These are phyloP conservation scores for Melanotaenia nigrans DNA, from an alignment of 2,797 vertebrate genomes.

Conservation along the genomic window DNA sequence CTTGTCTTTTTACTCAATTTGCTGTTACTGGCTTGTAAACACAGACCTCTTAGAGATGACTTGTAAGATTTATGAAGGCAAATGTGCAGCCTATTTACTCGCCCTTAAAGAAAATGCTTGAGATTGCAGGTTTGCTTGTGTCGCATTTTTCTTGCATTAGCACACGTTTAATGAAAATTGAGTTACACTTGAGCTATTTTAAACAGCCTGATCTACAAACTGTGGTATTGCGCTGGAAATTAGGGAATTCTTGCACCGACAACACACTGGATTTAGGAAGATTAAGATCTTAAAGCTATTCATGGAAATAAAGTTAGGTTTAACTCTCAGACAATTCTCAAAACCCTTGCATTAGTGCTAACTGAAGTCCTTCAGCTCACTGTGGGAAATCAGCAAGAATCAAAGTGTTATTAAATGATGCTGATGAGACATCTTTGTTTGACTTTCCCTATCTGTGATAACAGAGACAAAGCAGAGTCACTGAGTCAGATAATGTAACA, in stretches of 20 bases:
- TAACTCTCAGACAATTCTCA: not conserved
- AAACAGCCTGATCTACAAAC: conserved; percentile 33
- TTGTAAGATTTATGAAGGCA: conserved; percentile 12
- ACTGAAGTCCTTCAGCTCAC: not conserved
- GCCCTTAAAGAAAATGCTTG: not conserved
- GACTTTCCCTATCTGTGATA: conserved; percentile 58
- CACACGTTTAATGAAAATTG: conserved; percentile 68
- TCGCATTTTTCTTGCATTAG: conserved; percentile 58
- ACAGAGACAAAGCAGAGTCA: conserved; percentile 49
- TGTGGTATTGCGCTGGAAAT: not conserved
- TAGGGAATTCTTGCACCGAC: not conserved
- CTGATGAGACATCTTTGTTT: conserved; percentile 18
- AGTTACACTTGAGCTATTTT: conserved; percentile 48
- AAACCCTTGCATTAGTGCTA: not conserved
- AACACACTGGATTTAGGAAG: conserved; percentile 22
- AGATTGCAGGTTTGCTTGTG: conserved; percentile 47
- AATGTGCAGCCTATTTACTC: conserved; percentile 56
- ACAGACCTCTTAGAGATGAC: conserved; percentile 66
- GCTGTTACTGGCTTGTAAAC: conserved; percentile 60
- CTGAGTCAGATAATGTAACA: conserved; percentile 29
- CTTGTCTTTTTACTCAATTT: conserved; percentile 75
- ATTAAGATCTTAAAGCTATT: conserved; percentile 14
- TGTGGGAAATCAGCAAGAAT: conserved; percentile 8
- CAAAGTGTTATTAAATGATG: conserved; percentile 7
- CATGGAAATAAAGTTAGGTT: not conserved